Evolutionary conservation across 2,888 invertebrate species (phyloP), one percentile per base, ranked within the genome.

Genomic region (Scotopteryx bipunctaria): DNA sequence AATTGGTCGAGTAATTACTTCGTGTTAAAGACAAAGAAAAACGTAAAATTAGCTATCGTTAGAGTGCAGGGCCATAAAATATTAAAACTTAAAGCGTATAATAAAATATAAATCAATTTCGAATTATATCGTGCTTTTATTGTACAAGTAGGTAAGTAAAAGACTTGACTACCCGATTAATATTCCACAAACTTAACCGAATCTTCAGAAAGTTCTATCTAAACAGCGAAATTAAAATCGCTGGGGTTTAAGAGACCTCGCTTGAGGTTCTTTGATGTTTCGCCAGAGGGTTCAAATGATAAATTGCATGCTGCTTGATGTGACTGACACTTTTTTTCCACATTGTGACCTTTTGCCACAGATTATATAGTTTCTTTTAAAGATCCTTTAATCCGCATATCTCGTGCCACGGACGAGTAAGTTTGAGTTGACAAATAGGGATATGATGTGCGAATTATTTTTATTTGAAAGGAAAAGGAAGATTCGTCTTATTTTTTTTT

Each of bases 221-320:
- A 77, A 83, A 81, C 80, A 81, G 73, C 71, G 68, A 81, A 81
- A 84, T 84, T 84, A 82, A 81, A 83, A 76, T 76, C 76, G 69
- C 75, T 73, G 74, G 68, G 78, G 71, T 76, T 78, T 76, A 73
- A 73, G 70, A 64, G 67, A 71, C 64, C 69, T 71, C 71, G 71
- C 70, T 77, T 75, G 64, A 70, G 70, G 61, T 69, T 63, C 78
- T 84, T 81, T 83, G 83, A 84, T 71, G 76, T 71, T 67, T 54
- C 64, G 76, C 78, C 74, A 64, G 61, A 60, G 71, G 77, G 69
- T 78, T 61, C 56, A 65, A 73, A 81, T 83, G 83, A 85, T 84
- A 83, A 84, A 84, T 83, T 79, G 73, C 77, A 71, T 61, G 66
- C 62, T 69, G 72, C 72, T 78, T 78, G 78, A 79, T 83, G 80